Evolutionary conservation across 2,113 vertebrate genomes (phyloP).

Genomic region (Zapornia atra): DNA sequence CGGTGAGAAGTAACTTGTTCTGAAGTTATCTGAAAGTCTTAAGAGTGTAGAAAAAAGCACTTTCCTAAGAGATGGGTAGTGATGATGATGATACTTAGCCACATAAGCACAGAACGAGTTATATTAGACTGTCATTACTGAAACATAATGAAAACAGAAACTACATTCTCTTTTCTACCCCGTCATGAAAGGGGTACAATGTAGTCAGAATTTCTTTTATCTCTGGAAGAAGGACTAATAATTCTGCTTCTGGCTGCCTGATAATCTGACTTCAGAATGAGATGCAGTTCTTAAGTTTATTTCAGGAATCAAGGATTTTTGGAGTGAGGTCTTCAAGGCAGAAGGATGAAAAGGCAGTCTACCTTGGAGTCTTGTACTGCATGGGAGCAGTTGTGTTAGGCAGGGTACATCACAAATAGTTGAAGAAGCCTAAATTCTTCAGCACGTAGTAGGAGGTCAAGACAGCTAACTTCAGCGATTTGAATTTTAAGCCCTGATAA

Average conservation of each 20-base stretch:
- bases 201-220: not conserved
- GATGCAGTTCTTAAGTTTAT: not conserved
- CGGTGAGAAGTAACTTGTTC: not conserved
- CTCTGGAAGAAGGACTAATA: not conserved
- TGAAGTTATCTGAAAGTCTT: not conserved
- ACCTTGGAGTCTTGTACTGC: not conserved
- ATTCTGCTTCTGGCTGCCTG: not conserved
- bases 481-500: not conserved
- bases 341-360: not conserved
- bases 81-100: not conserved
- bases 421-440: not conserved
- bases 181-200: not conserved
- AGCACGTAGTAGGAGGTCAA: not conserved
- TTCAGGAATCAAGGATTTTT: not conserved
- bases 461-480: not conserved
- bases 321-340: fast-evolving
- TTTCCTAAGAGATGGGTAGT: not conserved
- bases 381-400: not conserved
- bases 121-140: not conserved
- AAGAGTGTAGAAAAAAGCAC: not conserved
- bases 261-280: not conserved
- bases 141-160: not conserved
- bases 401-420: not conserved
- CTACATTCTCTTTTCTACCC: not conserved
- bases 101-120: not conserved